phyloP scores from a whole-genome alignment of 2,888 invertebrate species.

The Petrolisthes manimaculis region DNA sequence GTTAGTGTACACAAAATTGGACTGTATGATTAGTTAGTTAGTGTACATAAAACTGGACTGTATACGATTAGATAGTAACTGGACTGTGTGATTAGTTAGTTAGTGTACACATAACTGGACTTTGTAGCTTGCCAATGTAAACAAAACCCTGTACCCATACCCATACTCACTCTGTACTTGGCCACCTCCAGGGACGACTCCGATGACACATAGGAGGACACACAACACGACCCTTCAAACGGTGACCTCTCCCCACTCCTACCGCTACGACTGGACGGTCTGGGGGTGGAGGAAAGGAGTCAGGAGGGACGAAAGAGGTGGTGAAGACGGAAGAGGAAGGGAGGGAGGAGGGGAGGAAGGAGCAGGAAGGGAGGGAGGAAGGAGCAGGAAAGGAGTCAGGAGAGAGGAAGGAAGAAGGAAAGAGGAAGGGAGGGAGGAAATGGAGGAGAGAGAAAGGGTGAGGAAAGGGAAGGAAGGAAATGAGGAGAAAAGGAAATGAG shows the following conservation, averaged over 20 bases:
- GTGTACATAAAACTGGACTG: too few species aligned
- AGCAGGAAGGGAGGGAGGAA: background rate
- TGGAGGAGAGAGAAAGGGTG: background rate
- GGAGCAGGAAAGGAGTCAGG: background rate
- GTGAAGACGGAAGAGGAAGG: background rate
- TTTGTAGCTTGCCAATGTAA: too few species aligned
- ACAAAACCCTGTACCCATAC: too few species aligned
- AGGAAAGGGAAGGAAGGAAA: background rate
- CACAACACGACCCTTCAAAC: constrained; percentile 88
- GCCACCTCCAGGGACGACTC: constrained; percentile 74
- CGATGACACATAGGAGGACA: constrained; percentile 79
- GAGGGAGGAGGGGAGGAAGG: background rate
- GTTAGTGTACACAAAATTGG: too few species aligned
- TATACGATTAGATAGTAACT: too few species aligned
- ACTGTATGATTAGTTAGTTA: too few species aligned
- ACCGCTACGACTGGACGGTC: constrained; percentile 63
- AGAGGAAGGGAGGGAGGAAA: background rate
- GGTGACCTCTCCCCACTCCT: constrained; percentile 75
- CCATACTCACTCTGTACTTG: constrained; percentile 60
- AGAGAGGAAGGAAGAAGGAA: background rate
- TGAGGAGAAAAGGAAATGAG: too few species aligned
- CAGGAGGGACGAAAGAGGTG: background rate
- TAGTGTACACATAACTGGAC: too few species aligned
- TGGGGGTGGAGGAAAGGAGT: background rate
- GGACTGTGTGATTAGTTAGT: too few species aligned